A percentile compares a stretch with the other conserved stretches of the same genome.
phyloP scores from a whole-genome alignment of 2,797 vertebrate species.

The Alosa sapidissima region DNA sequence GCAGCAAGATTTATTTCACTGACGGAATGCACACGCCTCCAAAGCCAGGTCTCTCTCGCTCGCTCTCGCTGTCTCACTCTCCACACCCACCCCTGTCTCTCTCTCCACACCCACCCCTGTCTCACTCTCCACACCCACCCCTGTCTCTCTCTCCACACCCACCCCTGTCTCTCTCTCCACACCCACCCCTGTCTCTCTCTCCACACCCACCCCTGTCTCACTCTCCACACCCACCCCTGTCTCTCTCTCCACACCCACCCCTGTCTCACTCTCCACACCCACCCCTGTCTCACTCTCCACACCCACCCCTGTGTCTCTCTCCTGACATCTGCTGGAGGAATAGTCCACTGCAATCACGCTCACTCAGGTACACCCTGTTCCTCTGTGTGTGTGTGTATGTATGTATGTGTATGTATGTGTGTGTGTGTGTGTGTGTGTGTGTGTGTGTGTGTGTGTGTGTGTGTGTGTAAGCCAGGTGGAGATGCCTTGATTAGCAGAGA shows the following conservation, averaged over 20 bases:
- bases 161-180: not conserved
- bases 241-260: not conserved
- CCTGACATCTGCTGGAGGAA: slow-evolving; percentile 47
- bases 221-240: no score
- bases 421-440: no score
- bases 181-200: not conserved
- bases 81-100: not conserved
- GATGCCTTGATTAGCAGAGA: not conserved
- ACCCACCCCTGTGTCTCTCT: slow-evolving; percentile 23
- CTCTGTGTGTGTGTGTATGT: no score
- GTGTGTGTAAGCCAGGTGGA: not conserved
- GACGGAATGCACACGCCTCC: slow-evolving; percentile 21
- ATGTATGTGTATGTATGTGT: no score
- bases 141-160: not conserved
- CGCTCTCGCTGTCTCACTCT: not conserved
- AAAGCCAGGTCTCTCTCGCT: slow-evolving; percentile 17
- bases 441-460: no score
- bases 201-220: not conserved
- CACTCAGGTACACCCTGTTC: not conserved
- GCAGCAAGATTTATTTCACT: slow-evolving; percentile 45
- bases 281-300: not conserved
- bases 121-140: not conserved
- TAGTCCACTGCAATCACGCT: slow-evolving; percentile 3
- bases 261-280: slow-evolving; percentile 1
- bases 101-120: slow-evolving; percentile 28